Percentiles rank a stretch among this genome's conserved stretches.
These are phyloP conservation scores for Cephus spinipes DNA, from an alignment of 2,888 invertebrate genomes.

Conservation along the genomic window DNA sequence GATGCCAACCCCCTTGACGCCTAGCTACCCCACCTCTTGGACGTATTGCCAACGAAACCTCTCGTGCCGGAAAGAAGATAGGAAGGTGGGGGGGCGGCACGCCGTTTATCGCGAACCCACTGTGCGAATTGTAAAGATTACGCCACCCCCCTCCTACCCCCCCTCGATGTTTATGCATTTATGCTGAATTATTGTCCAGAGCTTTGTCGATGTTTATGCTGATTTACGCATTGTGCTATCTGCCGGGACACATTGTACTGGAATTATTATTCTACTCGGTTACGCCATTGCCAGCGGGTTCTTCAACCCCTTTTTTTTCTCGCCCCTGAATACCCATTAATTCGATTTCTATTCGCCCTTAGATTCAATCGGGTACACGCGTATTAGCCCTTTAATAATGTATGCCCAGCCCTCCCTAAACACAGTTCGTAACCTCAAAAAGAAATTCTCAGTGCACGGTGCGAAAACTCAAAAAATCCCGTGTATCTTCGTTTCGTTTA, in stretches of 20 bases:
- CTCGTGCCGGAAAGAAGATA: background rate
- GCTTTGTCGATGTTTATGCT: conserved; percentile 66
- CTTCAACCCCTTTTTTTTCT: background rate
- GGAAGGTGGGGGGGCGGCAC: background rate
- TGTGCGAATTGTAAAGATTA: conserved; percentile 54
- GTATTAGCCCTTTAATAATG: background rate
- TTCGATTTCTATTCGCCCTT: background rate
- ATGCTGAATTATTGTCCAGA: conserved; percentile 64
- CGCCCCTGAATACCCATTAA: background rate
- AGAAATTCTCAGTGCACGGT: background rate
- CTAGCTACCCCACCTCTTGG: background rate
- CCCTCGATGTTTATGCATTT: conserved; percentile 49
- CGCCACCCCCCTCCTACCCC: conserved; percentile 27
- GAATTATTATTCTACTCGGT: conserved; percentile 60
- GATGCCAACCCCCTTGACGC: background rate
- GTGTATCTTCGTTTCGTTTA: conserved; percentile 44
- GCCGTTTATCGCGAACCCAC: background rate
- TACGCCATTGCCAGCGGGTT: background rate
- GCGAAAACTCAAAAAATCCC: conserved; percentile 11
- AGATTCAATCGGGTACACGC: background rate
- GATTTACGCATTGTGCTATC: conserved; percentile 67
- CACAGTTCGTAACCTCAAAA: background rate
- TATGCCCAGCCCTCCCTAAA: background rate
- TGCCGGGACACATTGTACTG: conserved; percentile 64
- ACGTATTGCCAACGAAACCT: background rate